Evolutionary conservation across 2,797 vertebrate species (phyloP).

Genomic region (Sebastes taczanowskii): DNA sequence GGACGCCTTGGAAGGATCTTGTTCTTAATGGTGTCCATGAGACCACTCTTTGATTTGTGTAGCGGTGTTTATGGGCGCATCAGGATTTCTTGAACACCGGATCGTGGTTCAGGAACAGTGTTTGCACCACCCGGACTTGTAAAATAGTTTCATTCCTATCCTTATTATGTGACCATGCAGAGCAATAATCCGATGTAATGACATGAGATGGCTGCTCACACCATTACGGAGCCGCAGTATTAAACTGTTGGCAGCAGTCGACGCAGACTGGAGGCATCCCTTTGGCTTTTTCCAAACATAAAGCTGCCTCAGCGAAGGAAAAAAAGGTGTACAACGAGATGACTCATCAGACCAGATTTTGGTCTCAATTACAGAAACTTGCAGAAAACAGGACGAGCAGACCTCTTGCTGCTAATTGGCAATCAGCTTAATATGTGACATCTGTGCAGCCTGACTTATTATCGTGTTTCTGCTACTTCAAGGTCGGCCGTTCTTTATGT

Average conservation of each 20-base stretch:
- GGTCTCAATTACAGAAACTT: slow-evolving; percentile 41
- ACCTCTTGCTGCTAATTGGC: slow-evolving; percentile 21
- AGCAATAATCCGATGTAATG: slow-evolving; percentile 56
- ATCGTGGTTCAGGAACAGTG: slow-evolving; percentile 1
- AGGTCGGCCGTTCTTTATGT: background rate
- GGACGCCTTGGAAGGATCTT: slow-evolving; percentile 3
- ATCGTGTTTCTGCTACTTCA: background rate
- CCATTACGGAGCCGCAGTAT: slow-evolving; percentile 37
- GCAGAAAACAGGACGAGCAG: slow-evolving; percentile 33
- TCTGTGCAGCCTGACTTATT: background rate
- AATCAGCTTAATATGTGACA: background rate
- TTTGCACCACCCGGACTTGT: slow-evolving; percentile 36
- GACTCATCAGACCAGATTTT: slow-evolving; percentile 34
- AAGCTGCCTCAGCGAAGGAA: slow-evolving; percentile 29
- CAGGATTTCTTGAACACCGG: slow-evolving; percentile 15
- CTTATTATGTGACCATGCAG: slow-evolving; percentile 36
- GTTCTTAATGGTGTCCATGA: slow-evolving; percentile 25
- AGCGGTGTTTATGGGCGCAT: slow-evolving; percentile 36
- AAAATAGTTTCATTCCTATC: slow-evolving; percentile 36
- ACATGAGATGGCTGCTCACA: slow-evolving; percentile 42
- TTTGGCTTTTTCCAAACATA: slow-evolving; percentile 55
- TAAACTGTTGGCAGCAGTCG: slow-evolving; percentile 42
- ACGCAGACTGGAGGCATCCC: slow-evolving; percentile 44
- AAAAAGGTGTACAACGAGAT: slow-evolving; percentile 21
- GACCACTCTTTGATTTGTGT: slow-evolving; percentile 33